A percentile compares a stretch with the other conserved stretches of the same genome.
These are phyloP conservation scores for Apogon talboti DNA, from an alignment of 2,797 vertebrate species.

Conservation along the genomic window DNA sequence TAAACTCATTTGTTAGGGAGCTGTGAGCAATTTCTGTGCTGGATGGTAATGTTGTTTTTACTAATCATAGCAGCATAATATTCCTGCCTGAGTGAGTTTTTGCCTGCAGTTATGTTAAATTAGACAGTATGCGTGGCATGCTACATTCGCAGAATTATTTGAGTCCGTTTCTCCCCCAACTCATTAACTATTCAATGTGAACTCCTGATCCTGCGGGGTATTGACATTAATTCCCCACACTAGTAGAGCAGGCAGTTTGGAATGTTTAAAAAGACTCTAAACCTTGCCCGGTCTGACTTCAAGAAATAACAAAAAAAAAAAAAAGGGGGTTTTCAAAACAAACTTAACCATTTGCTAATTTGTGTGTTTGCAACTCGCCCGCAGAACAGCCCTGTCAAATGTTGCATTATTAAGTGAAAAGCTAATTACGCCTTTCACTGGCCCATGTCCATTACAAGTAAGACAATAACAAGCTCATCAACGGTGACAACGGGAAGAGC, in stretches of 20 bases:
- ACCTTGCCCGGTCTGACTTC: constrained; percentile 42
- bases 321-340: constrained; percentile 63
- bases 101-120: constrained; percentile 80
- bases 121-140: constrained; percentile 74
- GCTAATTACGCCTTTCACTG: constrained; percentile 66
- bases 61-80: constrained; percentile 77
- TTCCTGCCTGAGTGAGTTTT: constrained; percentile 70
- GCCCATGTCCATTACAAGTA: constrained; percentile 61
- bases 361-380: constrained; percentile 53
- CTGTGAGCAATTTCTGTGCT: constrained; percentile 64
- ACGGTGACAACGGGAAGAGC: constrained; percentile 65
- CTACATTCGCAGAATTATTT: constrained; percentile 65
- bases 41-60: constrained; percentile 79
- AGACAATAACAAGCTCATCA: constrained; percentile 74
- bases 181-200: constrained; percentile 81
- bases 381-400: constrained; percentile 51
- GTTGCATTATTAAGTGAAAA: constrained; percentile 64
- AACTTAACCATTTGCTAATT: constrained; percentile 69
- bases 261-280: constrained; percentile 62
- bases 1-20: constrained; percentile 67
- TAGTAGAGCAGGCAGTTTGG: constrained; percentile 71
- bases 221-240: constrained; percentile 81
- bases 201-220: constrained; percentile 80
- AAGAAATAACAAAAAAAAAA: constrained; percentile 5
- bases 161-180: constrained; percentile 65